Evolutionary conservation across 2,113 vertebrate genomes (phyloP), one percentile per base, ranked within the genome.

Genomic region (Alectura lathami): DNA sequence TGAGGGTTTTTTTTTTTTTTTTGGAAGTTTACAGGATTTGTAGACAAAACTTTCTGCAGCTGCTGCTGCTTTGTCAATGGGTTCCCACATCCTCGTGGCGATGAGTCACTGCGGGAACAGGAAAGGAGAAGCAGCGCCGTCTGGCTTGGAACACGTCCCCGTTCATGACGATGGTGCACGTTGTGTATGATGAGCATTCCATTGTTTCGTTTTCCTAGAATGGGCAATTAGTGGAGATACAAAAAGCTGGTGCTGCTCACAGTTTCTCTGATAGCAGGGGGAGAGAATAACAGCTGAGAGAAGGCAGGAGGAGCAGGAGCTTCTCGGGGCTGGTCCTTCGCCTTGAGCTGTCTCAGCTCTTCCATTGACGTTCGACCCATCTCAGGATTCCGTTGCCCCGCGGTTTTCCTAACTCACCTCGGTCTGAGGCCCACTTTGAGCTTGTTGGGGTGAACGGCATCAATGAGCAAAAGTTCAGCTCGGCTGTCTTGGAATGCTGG

Each of bases 51-150:
- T 83, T 51, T 74, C 80, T 91, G 86, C 91, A 95, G 86, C 91
- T 92, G 89, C 14, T 80, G 84, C 70, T 40, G 45, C 63, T 93
- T 88, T 80, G 50, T 87, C 88, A 87, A 15, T 69, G 82, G 62
- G 11, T 78, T 89, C 89, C 67, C 75, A 53, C 82, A 83, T 94
- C 85, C 85, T 93, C 78, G 29, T 60, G 75, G 12, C 3, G 60
- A 59, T 91, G 96, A 93, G 63, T 93, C 95, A 94, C 66, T 43
- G 60, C 69, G 85, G 66, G 34, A 76, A 77, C n/a, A 79, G 79
- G 92, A 85, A 76, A 94, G 70, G 53, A 88, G 40, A 0, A 60
- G 72, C 40, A 32, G 40, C 6, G 63, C 76, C 27, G 3, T 16
- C 85, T 95, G 85, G 51, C 83, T 76, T 21, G 27, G 29, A 69